Conservation (phyloP, 2,797 vertebrate genomes). For the Epinephelus awoara region DNA sequence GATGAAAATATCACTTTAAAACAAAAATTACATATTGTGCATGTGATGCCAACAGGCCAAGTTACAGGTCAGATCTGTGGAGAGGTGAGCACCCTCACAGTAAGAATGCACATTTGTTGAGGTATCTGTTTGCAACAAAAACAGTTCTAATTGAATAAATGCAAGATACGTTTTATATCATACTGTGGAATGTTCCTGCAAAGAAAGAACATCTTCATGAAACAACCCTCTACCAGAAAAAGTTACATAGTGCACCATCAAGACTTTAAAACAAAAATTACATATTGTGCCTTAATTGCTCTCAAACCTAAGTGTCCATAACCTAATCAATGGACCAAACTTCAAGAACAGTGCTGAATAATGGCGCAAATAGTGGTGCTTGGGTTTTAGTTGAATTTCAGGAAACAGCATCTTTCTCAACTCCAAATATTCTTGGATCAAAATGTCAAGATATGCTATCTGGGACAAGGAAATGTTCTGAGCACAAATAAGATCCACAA, state of each 20-base stretch:
- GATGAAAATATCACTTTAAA: constrained; percentile 2
- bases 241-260: neutral
- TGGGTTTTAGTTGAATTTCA: constrained; percentile 51
- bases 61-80: constrained; percentile 7
- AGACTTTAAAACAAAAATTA: neutral
- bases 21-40: too few species aligned
- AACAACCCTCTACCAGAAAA: neutral
- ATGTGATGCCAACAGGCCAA: constrained; percentile 11
- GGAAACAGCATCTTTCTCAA: constrained; percentile 54
- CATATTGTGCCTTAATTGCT: constrained; percentile 13
- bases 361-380: constrained; percentile 40
- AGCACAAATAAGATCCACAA: constrained; percentile 36
- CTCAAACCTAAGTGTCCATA: constrained; percentile 28
- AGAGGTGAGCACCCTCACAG: neutral
- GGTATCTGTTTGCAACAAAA: neutral
- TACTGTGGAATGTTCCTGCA: neutral
- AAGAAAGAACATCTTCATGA: neutral
- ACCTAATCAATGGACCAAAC: constrained; percentile 32
- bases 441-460: constrained; percentile 36
- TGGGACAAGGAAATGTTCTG: constrained; percentile 41
- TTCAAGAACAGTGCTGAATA: constrained; percentile 44
- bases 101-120: neutral
- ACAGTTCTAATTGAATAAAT: constrained; percentile 1
- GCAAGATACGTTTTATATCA: neutral
- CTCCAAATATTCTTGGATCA: constrained; percentile 58